phyloP scores from a whole-genome alignment of 2,797 vertebrate species.

The Iguana delicatissima region DNA sequence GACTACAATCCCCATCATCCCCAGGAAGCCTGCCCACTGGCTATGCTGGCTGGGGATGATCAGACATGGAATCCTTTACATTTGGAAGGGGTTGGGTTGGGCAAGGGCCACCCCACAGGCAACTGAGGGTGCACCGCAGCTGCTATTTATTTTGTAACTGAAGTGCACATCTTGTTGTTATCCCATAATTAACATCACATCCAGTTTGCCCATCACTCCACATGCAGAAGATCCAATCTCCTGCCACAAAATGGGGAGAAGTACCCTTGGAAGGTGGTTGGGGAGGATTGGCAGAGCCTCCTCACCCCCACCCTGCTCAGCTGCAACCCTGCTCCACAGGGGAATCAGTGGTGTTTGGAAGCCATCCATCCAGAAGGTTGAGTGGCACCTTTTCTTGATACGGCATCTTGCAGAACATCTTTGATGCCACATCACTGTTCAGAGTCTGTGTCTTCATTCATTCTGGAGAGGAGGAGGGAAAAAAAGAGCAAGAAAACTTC shows the following conservation, averaged over 20 bases:
- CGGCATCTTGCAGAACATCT: background rate
- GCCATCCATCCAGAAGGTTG: background rate
- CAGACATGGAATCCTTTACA: background rate
- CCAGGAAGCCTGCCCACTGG: background rate
- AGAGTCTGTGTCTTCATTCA: background rate
- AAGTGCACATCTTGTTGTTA: background rate
- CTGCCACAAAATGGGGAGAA: background rate
- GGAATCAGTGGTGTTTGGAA: too few relatives aligned
- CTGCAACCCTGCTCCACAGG: background rate
- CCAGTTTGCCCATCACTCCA: background rate
- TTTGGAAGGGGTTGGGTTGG: background rate
- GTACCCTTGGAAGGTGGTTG: background rate
- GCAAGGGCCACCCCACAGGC: background rate
- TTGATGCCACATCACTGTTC: constrained; percentile 31
- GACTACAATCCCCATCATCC: background rate
- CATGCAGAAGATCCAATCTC: background rate
- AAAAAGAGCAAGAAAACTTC: constrained; percentile 15
- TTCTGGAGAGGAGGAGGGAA: constrained; percentile 2
- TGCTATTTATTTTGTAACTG: background rate
- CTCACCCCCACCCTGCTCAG: background rate
- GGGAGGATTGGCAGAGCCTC: background rate
- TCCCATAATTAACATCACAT: background rate
- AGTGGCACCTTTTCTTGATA: background rate
- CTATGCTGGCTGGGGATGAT: background rate
- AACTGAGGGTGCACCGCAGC: too few relatives aligned